Evolutionary conservation across 2,797 vertebrate species (phyloP).

Genomic region (Podarcis siculus): DNA sequence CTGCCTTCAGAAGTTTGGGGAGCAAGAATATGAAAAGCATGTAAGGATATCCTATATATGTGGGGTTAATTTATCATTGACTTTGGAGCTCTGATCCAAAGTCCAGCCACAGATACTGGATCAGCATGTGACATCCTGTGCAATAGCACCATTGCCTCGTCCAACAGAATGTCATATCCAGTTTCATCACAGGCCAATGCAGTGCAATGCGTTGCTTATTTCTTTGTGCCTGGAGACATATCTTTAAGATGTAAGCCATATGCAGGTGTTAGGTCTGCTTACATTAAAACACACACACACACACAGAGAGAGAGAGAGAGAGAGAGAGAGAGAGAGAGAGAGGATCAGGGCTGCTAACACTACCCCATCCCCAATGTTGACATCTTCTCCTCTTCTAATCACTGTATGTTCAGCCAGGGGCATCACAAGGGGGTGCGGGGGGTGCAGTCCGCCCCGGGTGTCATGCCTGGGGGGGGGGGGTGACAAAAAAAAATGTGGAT

Average conservation of each 20-base stretch:
- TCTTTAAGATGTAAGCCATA: background rate
- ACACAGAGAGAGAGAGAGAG: too few relatives aligned
- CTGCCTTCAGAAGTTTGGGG: background rate
- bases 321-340: too few relatives aligned
- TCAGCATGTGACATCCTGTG: background rate
- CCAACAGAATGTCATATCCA: background rate
- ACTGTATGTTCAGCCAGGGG: too few relatives aligned
- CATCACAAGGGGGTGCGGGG: too few relatives aligned
- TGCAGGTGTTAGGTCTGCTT: background rate
- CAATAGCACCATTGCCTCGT: background rate
- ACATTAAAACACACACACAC: too few relatives aligned
- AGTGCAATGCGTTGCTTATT: background rate
- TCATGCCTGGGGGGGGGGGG: too few relatives aligned
- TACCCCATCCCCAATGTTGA: too few relatives aligned
- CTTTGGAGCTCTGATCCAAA: background rate
- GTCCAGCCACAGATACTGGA: background rate
- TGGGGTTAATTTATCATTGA: background rate
- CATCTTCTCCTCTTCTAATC: too few relatives aligned
- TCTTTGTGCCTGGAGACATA: background rate
- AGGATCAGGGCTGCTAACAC: too few relatives aligned
- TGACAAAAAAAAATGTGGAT: too few relatives aligned
- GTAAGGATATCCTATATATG: background rate
- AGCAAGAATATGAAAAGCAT: background rate
- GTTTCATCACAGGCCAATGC: background rate
- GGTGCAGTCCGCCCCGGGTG: rapidly evolving